Percentiles rank a stretch among this genome's conserved stretches.
phyloP scores from a whole-genome alignment of 2,888 invertebrate species.

The Drosophila phalerata region DNA sequence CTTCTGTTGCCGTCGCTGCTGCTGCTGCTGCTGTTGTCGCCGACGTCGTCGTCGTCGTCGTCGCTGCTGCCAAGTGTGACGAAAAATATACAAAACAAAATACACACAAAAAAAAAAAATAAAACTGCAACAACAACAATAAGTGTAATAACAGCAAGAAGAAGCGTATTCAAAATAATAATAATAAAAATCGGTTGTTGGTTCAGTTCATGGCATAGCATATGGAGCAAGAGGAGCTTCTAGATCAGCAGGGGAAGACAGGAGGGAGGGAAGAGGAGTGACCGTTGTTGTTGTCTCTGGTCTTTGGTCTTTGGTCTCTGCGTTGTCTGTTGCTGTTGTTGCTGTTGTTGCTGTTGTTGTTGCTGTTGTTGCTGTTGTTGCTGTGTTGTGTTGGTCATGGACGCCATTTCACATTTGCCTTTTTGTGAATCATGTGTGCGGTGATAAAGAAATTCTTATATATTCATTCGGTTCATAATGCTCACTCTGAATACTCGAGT shows the following conservation, averaged over 20 bases:
- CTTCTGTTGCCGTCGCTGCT: constrained; percentile 38
- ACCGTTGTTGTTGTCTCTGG: constrained; percentile 49
- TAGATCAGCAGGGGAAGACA: constrained; percentile 2
- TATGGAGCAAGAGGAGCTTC: constrained; percentile 48
- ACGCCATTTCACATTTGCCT: constrained; percentile 72
- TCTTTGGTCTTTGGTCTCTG: constrained; percentile 47
- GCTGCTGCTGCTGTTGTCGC: constrained; percentile 33
- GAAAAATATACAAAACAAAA: constrained; percentile 81
- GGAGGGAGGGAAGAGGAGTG: constrained; percentile 39
- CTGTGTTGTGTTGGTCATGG: constrained; percentile 73
- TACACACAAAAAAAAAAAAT: constrained; percentile 56
- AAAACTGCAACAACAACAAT: constrained; percentile 61
- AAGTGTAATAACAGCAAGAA: constrained; percentile 67
- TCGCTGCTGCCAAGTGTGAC: constrained; percentile 77
- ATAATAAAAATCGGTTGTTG: constrained; percentile 77
- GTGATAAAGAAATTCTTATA: constrained; percentile 69
- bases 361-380: constrained; percentile 22
- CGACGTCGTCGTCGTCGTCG: constrained; percentile 30
- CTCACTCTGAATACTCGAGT: neutral
- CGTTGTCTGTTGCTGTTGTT: constrained; percentile 56
- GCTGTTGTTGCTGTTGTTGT: constrained; percentile 47
- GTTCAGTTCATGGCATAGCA: constrained; percentile 65
- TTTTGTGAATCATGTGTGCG: constrained; percentile 72
- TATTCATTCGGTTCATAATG: constrained; percentile 15
- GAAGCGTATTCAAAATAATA: constrained; percentile 80